phyloP scores from a whole-genome alignment of 2,888 invertebrate species.

The Boloria selene region DNA sequence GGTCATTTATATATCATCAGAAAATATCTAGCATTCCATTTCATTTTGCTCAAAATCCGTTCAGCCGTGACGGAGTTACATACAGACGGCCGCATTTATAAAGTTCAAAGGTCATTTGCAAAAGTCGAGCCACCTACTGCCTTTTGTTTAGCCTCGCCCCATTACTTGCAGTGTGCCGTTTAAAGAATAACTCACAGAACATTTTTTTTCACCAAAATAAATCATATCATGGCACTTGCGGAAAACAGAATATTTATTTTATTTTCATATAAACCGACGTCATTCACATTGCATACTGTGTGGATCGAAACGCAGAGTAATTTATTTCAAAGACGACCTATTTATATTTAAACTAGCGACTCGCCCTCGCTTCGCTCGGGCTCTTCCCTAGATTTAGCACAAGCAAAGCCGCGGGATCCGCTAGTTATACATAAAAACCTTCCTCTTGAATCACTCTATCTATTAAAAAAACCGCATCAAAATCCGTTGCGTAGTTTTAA shows the following conservation, averaged over 20 bases:
- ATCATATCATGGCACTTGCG: not conserved
- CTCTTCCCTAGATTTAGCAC: no score
- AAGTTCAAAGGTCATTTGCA: not conserved
- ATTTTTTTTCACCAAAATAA: conserved; percentile 5
- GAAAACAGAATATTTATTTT: not conserved
- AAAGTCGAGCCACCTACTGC: not conserved
- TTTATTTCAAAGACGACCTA: no score
- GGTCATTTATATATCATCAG: no score
- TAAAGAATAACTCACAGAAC: not conserved
- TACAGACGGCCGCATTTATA: not conserved
- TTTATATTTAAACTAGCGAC: no score
- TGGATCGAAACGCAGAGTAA: no score
- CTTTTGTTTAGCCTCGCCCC: conserved; percentile 2
- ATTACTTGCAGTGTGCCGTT: conserved; percentile 11
- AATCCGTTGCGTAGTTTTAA: no score
- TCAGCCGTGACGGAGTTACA: not conserved
- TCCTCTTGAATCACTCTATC: no score
- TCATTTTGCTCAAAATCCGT: not conserved
- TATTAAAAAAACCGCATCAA: no score
- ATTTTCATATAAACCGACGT: not conserved
- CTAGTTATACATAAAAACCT: no score
- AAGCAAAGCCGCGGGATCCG: no score
- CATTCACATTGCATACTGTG: not conserved
- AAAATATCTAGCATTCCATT: no score
- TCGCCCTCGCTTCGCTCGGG: no score